Evolutionary conservation across 2,113 vertebrate genomes (phyloP).

Genomic region (Formicarius rufipectus): DNA sequence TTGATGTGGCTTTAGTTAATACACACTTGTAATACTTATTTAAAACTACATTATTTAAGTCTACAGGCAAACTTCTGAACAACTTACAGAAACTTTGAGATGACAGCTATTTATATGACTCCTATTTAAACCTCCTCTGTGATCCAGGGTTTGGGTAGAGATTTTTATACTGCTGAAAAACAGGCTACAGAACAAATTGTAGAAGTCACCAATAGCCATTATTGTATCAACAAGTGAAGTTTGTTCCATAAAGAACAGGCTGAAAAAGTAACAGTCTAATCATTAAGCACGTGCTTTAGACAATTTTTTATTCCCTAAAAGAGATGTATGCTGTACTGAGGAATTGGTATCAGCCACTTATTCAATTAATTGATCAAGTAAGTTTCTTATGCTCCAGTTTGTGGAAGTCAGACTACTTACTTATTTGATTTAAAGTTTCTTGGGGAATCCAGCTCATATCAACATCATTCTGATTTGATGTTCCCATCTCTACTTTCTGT

Average conservation of each 20-base stretch:
- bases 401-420: conserved; percentile 77
- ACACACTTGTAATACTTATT: not conserved
- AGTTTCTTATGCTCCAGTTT: not conserved
- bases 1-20: not conserved
- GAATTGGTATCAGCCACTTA: not conserved
- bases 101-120: not conserved
- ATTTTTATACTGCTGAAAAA: not conserved
- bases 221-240: not conserved
- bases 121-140: not conserved
- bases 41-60: not conserved
- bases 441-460: conserved; percentile 99
- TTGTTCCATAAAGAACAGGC: not conserved
- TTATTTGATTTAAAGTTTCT: conserved; percentile 98
- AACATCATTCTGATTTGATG: conserved; percentile 92
- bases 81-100: not conserved
- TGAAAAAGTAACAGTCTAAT: not conserved
- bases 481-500: conserved; percentile 95
- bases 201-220: not conserved
- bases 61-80: not conserved
- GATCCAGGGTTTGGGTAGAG: not conserved
- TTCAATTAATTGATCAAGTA: not conserved
- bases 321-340: not conserved
- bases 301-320: not conserved
- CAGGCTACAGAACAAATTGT: not conserved
- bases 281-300: not conserved